Percentiles rank a stretch among this genome's conserved stretches.
phyloP scores from a whole-genome alignment of 2,888 invertebrate species.

The Saturnia pavonia region DNA sequence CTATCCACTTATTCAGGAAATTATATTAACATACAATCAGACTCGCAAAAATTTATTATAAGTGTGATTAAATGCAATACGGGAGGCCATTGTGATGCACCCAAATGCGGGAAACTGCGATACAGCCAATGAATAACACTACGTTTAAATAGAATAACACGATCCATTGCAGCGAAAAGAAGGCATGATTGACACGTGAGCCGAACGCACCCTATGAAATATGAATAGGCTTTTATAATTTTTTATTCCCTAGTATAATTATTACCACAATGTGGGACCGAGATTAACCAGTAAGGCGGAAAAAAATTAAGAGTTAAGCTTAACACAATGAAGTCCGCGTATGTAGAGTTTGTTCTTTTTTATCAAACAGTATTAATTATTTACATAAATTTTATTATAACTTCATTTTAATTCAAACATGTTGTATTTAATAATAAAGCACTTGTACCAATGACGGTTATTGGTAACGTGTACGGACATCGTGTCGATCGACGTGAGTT shows the following conservation, averaged over 20 bases:
- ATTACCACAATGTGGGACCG: conserved; percentile 64
- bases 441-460: too few relatives aligned
- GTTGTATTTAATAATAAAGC: too few relatives aligned
- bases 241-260: conserved; percentile 64
- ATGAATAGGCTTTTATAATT: conserved; percentile 53
- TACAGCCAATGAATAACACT: conserved; percentile 76
- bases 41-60: conserved; percentile 49
- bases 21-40: conserved; percentile 28
- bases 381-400: too few relatives aligned
- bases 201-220: conserved; percentile 56
- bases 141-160: conserved; percentile 74
- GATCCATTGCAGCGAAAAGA: conserved; percentile 63
- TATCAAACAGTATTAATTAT: too few relatives aligned
- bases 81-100: conserved; percentile 53
- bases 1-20: neutral
- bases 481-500: too few relatives aligned
- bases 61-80: conserved; percentile 55
- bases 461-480: too few relatives aligned
- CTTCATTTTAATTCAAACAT: too few relatives aligned
- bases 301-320: conserved; percentile 71
- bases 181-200: conserved; percentile 79
- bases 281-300: conserved; percentile 69
- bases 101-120: conserved; percentile 60
- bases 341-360: neutral
- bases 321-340: conserved; percentile 17